Evolutionary conservation across 2,797 vertebrate genomes (phyloP), one percentile per base, ranked within the genome.

Genomic region (Danio tinwini): DNA sequence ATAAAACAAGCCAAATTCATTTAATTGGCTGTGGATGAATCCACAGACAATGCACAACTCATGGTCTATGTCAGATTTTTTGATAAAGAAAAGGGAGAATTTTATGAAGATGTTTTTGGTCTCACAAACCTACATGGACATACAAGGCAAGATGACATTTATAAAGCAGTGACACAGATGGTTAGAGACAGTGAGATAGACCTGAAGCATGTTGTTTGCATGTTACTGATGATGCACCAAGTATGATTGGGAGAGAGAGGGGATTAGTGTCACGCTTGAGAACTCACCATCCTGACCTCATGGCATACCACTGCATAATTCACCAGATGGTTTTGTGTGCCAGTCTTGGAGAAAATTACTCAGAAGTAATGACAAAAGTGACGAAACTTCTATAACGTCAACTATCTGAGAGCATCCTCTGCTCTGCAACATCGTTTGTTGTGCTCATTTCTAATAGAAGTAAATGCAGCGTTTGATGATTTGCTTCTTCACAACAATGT

Each of bases 171-270:
- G 39, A 80, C 64, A 59, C 62, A 75, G 63, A 81, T 84, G 75
- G 45, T 74, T n/a, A 52, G 37, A 44, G 68, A 84, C 61, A 71
- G 68, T 78, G 78, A 63, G 40, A 81, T 74, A 68, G 55, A 84
- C 39, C n/a, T 81, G 59, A 84, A 81, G 70, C 37, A 78, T 74
- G 70, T 81, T 49, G 47, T 74, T 59, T 81, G 74, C 4, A 81
- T 81, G 62, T 69, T 81, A 78, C n/a, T n/a, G n/a, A n/a, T n/a
- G n/a, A n/a, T n/a, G n/a, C n/a, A n/a, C n/a, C n/a, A n/a, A n/a
- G n/a, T 62, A 83, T 81, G 77, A 83, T 53, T 68, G 70, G 74
- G 74, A 79, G 65, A 82, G 80, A 84, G 63, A 80, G 45, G 65
- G 76, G 71, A 82, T 63, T 80, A 70, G 77, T 83, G 53, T 49